These are phyloP conservation scores for Exocentrus adspersus DNA, from an alignment of 2,888 invertebrate species.

Conservation along the genomic window DNA sequence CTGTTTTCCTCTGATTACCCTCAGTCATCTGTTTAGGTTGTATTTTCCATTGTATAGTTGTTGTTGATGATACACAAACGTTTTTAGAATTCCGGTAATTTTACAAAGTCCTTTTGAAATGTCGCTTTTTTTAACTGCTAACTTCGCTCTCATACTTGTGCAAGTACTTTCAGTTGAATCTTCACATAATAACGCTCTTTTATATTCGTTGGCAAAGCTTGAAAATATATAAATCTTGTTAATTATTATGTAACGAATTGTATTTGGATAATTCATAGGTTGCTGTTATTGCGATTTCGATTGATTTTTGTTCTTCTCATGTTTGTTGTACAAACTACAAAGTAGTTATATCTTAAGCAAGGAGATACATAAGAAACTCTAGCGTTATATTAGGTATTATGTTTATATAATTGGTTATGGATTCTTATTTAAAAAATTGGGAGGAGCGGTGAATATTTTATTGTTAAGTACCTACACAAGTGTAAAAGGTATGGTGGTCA, in stretches of 20 bases:
- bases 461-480: background rate
- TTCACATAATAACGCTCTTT: background rate
- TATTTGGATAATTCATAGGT: background rate
- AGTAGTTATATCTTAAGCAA: too few relatives aligned
- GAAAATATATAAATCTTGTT: constrained; percentile 8
- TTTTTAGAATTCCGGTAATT: constrained; percentile 44
- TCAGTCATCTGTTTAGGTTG: constrained; percentile 37
- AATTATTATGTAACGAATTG: constrained; percentile 1
- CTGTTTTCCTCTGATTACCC: constrained; percentile 49
- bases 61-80: constrained; percentile 54
- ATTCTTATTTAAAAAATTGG: background rate
- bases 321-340: too few relatives aligned
- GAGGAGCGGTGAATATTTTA: constrained; percentile 3
- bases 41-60: constrained; percentile 53
- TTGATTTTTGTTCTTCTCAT: constrained; percentile 6
- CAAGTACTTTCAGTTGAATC: background rate
- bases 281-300: constrained; percentile 7
- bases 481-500: constrained; percentile 9
- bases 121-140: constrained; percentile 42
- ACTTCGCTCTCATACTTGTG: constrained; percentile 21
- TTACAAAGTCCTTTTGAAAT: constrained; percentile 48
- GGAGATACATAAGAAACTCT: too few relatives aligned
- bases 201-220: constrained; percentile 3
- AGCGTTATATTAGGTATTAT: too few relatives aligned
- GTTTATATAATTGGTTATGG: background rate